These are phyloP conservation scores for Pycnomerus fuliginosus DNA, from an alignment of 2,888 invertebrate genomes.

Conservation along the genomic window DNA sequence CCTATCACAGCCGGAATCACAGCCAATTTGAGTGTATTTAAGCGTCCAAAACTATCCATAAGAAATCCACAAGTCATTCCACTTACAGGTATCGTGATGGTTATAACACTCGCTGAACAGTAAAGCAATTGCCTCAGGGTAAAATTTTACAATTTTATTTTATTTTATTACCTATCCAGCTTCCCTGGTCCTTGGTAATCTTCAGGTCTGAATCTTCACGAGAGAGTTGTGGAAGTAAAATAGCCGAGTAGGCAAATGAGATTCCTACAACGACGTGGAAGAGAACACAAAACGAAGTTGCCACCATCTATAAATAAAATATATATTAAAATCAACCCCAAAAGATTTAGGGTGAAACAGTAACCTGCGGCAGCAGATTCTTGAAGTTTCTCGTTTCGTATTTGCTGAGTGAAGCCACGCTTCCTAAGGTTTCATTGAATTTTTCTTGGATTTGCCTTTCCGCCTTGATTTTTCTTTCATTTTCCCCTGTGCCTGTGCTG, in stretches of 20 bases:
- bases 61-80: conserved; percentile 57
- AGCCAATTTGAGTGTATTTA: conserved; percentile 59
- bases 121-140: conserved; percentile 1
- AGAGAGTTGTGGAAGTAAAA: conserved; percentile 54
- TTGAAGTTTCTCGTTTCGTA: conserved; percentile 15
- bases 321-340: conserved; percentile 1
- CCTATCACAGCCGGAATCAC: conserved; percentile 57
- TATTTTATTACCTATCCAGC: conserved; percentile 53
- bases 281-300: conserved; percentile 55
- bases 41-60: conserved; percentile 59
- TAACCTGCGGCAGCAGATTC: conserved; percentile 17
- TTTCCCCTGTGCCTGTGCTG: conserved; percentile 13
- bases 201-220: conserved; percentile 30
- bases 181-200: conserved; percentile 47
- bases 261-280: conserved; percentile 60
- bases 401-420: conserved; percentile 10
- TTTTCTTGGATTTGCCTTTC: conserved; percentile 8
- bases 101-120: conserved; percentile 58
- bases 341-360: no score
- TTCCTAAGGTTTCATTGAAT: conserved; percentile 13
- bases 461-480: conserved; percentile 9
- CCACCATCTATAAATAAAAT: conserved; percentile 51
- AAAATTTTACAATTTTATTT: conserved; percentile 2
- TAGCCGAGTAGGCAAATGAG: conserved; percentile 58
- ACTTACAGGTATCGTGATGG: conserved; percentile 58